phyloP scores from a whole-genome alignment of 2,888 invertebrate species.

The Globia sparganii region DNA sequence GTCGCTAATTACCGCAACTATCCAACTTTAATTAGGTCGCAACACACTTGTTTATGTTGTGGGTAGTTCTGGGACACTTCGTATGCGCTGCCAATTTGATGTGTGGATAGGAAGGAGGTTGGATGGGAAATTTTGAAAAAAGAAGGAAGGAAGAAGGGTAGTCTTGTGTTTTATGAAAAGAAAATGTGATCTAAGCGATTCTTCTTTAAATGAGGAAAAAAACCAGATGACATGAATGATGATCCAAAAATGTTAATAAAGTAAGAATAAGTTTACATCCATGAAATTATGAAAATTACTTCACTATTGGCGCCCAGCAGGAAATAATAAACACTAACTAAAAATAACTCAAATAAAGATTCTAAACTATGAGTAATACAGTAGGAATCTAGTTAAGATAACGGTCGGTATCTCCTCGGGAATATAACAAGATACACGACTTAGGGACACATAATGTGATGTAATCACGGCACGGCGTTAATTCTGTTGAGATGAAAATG shows the following conservation, averaged over 20 bases:
- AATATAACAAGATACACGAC: constrained; percentile 64
- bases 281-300: not conserved
- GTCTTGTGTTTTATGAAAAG: not conserved
- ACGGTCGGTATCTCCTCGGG: constrained; percentile 53
- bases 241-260: not conserved
- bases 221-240: not conserved
- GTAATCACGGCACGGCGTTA: constrained; percentile 59
- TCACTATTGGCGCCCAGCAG: constrained; percentile 45
- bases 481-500: constrained; percentile 56
- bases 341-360: constrained; percentile 32
- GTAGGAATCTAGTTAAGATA: constrained; percentile 59
- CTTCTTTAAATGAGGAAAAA: not conserved
- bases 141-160: not conserved
- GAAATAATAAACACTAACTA: constrained; percentile 11
- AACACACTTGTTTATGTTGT: constrained; percentile 66
- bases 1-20: constrained; percentile 76
- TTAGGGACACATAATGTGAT: constrained; percentile 62
- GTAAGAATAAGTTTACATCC: not conserved
- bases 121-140: constrained; percentile 18
- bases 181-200: not conserved
- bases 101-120: constrained; percentile 23
- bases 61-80: constrained; percentile 52
- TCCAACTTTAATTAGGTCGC: constrained; percentile 78
- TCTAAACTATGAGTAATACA: constrained; percentile 43
- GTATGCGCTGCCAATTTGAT: constrained; percentile 59